Evolutionary conservation across 2,797 vertebrate species (phyloP).

Genomic region (Gila robusta): DNA sequence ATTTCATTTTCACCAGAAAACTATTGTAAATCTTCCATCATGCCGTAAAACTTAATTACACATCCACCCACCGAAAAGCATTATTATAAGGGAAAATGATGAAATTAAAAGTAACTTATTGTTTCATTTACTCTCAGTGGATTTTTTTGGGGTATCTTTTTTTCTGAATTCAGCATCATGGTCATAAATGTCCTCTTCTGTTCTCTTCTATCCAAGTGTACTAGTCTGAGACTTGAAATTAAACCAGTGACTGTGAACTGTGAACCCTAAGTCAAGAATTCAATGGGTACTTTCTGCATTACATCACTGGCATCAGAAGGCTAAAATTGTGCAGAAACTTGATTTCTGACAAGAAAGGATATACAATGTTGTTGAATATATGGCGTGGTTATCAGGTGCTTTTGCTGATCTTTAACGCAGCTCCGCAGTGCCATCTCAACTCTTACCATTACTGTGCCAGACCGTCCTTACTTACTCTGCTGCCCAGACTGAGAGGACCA

Average conservation of each 20-base stretch:
- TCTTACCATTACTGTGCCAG: slow-evolving; percentile 47
- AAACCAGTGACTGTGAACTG: background rate
- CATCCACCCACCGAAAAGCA: background rate
- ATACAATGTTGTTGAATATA: background rate
- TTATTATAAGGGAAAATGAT: slow-evolving; percentile 5
- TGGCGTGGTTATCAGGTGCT: slow-evolving; percentile 1
- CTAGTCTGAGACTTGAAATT: slow-evolving; percentile 3
- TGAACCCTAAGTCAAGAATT: background rate
- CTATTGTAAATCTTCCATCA: background rate
- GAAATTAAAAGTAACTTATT: slow-evolving; percentile 40
- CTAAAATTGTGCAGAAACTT: slow-evolving; percentile 10
- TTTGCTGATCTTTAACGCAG: slow-evolving; percentile 18
- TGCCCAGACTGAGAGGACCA: slow-evolving; percentile 48
- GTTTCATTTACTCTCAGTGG: slow-evolving; percentile 18
- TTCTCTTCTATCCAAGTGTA: background rate
- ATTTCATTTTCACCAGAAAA: slow-evolving; percentile 23
- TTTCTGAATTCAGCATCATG: background rate
- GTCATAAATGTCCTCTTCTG: background rate
- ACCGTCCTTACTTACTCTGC: slow-evolving; percentile 50
- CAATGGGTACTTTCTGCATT: background rate
- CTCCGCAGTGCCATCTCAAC: slow-evolving; percentile 17
- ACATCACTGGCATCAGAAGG: background rate
- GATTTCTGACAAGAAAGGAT: slow-evolving; percentile 1
- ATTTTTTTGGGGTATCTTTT: background rate
- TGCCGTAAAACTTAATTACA: slow-evolving; percentile 9